phyloP scores from a whole-genome alignment of 2,113 vertebrate species.

The Labeo rohita region DNA sequence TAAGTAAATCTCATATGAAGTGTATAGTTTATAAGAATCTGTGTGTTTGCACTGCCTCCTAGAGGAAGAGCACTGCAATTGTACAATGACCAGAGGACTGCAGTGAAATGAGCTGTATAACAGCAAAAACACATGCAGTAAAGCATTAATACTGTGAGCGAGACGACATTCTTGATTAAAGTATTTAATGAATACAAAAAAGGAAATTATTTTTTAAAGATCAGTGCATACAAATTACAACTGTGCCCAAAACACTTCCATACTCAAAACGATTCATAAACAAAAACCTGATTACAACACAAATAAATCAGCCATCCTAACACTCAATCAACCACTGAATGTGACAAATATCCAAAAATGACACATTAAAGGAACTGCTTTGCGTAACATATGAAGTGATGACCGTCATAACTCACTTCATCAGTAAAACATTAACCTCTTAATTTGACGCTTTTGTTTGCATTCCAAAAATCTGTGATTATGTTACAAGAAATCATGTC shows the following conservation, averaged over 20 bases:
- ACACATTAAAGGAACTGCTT: neutral
- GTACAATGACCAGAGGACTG: neutral
- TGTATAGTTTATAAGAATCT: neutral
- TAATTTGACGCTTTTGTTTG: neutral
- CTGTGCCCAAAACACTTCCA: neutral
- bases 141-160: neutral
- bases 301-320: neutral
- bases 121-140: neutral
- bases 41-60: constrained; percentile 27
- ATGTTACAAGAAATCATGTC: neutral
- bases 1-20: neutral
- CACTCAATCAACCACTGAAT: neutral
- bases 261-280: neutral
- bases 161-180: neutral
- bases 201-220: neutral
- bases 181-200: constrained; percentile 10
- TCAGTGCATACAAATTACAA: neutral
- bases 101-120: neutral
- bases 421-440: neutral
- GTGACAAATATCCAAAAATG: neutral
- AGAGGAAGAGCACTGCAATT: neutral
- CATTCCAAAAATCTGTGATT: neutral
- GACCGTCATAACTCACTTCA: neutral
- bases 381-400: neutral
- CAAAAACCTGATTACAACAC: neutral